These are phyloP conservation scores for Lindbergichthys nudifrons DNA, from an alignment of 2,797 vertebrate species.

Conservation along the genomic window DNA sequence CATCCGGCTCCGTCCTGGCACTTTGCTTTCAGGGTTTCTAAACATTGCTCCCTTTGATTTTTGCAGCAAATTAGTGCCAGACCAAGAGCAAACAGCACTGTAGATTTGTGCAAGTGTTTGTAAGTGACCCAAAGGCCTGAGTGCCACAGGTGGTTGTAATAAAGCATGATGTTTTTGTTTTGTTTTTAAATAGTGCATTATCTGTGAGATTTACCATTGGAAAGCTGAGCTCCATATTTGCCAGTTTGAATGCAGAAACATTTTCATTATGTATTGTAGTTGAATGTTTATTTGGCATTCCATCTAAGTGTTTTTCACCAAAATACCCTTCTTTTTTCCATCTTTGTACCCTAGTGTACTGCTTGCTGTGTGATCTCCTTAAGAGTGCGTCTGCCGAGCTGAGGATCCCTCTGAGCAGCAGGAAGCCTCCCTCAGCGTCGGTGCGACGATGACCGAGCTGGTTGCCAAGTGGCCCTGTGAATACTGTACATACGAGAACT, in stretches of 20 bases:
- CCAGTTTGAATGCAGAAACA: background rate
- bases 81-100: slow-evolving; percentile 16
- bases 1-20: background rate
- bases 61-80: slow-evolving; percentile 17
- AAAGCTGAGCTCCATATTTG: background rate
- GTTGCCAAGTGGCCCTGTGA: slow-evolving; percentile 99
- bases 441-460: slow-evolving; percentile 95
- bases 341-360: slow-evolving; percentile 49
- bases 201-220: background rate
- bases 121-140: background rate
- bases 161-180: slow-evolving; percentile 7
- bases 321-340: slow-evolving; percentile 10
- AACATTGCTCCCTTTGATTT: slow-evolving; percentile 8
- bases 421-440: slow-evolving; percentile 69
- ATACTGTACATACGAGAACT: slow-evolving; percentile 99
- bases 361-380: slow-evolving; percentile 74
- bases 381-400: slow-evolving; percentile 75
- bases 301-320: background rate
- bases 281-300: slow-evolving; percentile 19
- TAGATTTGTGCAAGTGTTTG: slow-evolving; percentile 25
- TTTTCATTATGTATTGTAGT: background rate
- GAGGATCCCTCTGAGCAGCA: slow-evolving; percentile 77
- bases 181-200: background rate
- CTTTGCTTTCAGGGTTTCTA: slow-evolving; percentile 7
- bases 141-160: slow-evolving; percentile 22